A percentile compares a stretch with the other conserved stretches of the same genome.
Conservation (phyloP, 2,113 vertebrate genomes). For the Hydrochoerus hydrochaeris region DNA sequence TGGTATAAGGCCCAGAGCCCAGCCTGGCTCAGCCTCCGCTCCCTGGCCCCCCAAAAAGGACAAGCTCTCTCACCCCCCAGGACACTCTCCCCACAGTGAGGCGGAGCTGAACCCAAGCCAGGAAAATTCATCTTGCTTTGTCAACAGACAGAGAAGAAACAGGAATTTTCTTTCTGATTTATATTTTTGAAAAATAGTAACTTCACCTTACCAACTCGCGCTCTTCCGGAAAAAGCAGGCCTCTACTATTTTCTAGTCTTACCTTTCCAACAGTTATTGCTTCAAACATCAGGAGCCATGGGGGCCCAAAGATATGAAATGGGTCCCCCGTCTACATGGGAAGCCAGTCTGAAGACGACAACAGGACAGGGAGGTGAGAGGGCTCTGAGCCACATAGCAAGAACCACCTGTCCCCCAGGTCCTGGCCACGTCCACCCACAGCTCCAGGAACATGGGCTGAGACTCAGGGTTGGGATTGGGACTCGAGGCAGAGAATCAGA, state of each 20-base stretch:
- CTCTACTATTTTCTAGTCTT: background rate
- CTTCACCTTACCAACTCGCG: background rate
- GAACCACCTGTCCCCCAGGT: background rate
- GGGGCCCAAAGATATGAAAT: background rate
- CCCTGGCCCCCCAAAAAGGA: background rate
- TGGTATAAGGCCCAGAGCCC: background rate
- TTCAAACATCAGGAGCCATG: background rate
- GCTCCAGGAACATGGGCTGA: background rate
- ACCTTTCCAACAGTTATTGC: background rate
- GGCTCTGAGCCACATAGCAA: background rate
- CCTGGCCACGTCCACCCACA: background rate
- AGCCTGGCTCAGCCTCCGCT: background rate
- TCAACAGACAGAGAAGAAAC: background rate
- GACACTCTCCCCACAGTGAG: background rate
- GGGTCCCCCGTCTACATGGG: background rate
- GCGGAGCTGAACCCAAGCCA: background rate
- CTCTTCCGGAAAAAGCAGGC: background rate
- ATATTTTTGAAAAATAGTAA: background rate
- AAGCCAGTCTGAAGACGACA: background rate
- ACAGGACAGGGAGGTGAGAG: background rate
- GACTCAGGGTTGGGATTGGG: background rate
- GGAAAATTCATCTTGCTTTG: background rate
- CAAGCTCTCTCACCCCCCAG: background rate
- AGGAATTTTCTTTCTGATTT: background rate
- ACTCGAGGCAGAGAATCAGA: background rate